A percentile compares a stretch with the other conserved stretches of the same genome.
Evolutionary conservation across 2,797 vertebrate species (phyloP).

Genomic region (Pristis pectinata): DNA sequence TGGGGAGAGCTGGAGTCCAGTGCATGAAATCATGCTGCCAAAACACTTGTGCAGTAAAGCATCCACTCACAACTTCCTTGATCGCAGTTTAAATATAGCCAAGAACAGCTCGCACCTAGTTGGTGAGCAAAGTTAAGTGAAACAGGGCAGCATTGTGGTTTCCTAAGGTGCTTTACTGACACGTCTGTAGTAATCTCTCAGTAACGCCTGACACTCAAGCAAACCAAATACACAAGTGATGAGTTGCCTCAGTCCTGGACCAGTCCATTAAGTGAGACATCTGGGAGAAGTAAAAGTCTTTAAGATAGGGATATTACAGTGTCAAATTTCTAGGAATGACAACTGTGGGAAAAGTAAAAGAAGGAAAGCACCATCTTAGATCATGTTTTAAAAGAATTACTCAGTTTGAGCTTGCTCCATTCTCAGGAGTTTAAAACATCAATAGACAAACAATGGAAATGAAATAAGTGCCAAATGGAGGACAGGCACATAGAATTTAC

Average conservation of each 20-base stretch:
- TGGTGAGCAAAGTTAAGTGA: background rate
- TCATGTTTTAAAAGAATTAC: background rate
- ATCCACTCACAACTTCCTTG: background rate
- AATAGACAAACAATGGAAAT: background rate
- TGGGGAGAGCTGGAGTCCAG: background rate
- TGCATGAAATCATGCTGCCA: background rate
- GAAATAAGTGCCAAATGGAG: background rate
- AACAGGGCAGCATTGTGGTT: background rate
- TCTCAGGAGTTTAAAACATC: background rate
- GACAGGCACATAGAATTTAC: background rate
- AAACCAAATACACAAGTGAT: background rate
- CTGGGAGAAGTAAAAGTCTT: conserved; percentile 5
- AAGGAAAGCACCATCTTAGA: background rate
- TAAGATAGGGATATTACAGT: conserved; percentile 10
- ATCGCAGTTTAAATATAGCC: background rate
- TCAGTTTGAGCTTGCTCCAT: background rate
- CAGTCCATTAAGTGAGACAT: background rate
- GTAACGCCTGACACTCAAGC: background rate
- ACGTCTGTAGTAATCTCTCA: background rate
- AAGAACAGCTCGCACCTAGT: background rate
- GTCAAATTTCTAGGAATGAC: conserved; percentile 6
- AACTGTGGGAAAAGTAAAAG: conserved; percentile 29
- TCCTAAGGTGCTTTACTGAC: background rate
- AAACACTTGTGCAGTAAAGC: background rate
- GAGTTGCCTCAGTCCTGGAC: background rate